phyloP scores from a whole-genome alignment of 2,888 invertebrate genomes.

The Caprella mutica region DNA sequence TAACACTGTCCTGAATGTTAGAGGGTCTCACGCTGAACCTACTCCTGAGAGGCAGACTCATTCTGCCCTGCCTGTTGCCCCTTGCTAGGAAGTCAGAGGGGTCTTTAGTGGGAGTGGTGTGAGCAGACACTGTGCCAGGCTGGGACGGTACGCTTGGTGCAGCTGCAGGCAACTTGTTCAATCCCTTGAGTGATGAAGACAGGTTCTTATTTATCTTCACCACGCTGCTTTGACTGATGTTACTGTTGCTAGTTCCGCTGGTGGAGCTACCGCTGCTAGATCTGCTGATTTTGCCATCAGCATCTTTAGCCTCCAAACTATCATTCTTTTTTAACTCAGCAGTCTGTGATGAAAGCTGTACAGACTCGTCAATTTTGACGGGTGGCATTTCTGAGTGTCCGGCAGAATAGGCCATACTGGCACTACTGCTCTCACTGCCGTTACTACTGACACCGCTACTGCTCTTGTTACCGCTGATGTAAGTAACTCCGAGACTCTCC shows the following conservation, averaged over 20 bases:
- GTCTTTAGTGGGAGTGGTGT: slow-evolving; percentile 8
- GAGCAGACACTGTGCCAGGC: neutral
- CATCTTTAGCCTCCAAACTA: no score
- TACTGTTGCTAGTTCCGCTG: slow-evolving; percentile 11
- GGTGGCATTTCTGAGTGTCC: neutral
- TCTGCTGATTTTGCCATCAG: no score
- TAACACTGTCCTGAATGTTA: neutral
- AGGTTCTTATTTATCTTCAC: neutral
- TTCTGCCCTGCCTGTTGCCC: neutral
- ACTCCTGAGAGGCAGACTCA: neutral
- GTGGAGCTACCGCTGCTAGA: slow-evolving; percentile 11
- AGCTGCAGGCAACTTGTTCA: neutral
- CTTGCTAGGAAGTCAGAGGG: neutral
- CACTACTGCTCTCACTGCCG: slow-evolving; percentile 15
- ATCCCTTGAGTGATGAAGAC: slow-evolving; percentile 1
- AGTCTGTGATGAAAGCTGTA: neutral
- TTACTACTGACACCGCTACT: slow-evolving; percentile 17
- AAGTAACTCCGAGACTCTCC: neutral
- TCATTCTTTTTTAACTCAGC: no score
- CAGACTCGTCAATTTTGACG: neutral
- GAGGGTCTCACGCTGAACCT: slow-evolving; percentile 1
- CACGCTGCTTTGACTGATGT: neutral
- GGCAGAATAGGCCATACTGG: neutral
- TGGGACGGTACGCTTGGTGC: neutral
- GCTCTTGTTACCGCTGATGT: neutral